Conservation (phyloP, 2,797 vertebrate species). For the Poeciliopsis infans region DNA sequence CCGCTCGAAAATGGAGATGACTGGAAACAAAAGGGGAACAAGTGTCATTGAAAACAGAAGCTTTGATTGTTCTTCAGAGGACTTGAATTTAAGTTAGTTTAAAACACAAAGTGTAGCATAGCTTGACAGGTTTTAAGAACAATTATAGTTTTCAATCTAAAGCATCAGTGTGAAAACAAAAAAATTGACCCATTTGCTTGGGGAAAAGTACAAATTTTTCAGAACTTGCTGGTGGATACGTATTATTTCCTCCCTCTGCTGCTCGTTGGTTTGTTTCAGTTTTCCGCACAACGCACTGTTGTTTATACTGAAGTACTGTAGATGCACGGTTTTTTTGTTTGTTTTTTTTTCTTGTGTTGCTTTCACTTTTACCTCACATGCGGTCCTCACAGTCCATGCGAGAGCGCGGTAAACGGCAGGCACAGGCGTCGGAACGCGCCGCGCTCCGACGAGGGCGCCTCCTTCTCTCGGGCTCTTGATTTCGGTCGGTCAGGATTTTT, state of each 20-base stretch:
- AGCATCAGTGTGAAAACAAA: not conserved
- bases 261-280: constrained; percentile 2
- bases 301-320: not conserved
- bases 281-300: constrained; percentile 12
- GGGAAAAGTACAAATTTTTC: not conserved
- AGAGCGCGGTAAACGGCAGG: not conserved
- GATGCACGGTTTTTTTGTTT: not conserved
- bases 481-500: constrained; percentile 21
- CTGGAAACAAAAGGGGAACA: not conserved
- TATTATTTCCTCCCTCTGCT: constrained; percentile 14
- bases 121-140: not conserved
- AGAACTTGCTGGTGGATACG: not conserved
- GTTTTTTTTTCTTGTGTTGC: not conserved
- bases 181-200: not conserved
- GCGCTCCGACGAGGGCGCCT: not conserved
- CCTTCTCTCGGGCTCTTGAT: constrained; percentile 38
- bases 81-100: not conserved
- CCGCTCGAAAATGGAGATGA: not conserved
- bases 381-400: constrained; percentile 47
- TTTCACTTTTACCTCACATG: constrained; percentile 50
- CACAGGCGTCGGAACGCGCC: not conserved
- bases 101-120: not conserved
- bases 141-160: not conserved
- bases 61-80: not conserved
- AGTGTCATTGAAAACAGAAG: not conserved